These are phyloP conservation scores for Acanthis flammea DNA, from an alignment of 2,797 vertebrate species.

Conservation along the genomic window DNA sequence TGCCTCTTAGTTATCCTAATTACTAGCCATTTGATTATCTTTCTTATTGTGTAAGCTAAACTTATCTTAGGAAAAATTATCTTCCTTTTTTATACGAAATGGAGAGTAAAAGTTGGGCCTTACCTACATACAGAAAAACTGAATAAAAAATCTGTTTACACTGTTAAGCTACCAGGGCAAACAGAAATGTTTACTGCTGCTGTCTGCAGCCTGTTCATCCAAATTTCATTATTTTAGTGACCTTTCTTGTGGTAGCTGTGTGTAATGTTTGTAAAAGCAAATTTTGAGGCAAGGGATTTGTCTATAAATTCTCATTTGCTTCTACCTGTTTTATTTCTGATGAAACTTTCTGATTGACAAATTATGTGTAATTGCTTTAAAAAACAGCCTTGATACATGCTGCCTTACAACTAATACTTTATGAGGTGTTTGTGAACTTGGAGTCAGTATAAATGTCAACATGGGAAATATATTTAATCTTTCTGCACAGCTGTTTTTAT, in stretches of 20 bases:
- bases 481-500: conserved; percentile 44
- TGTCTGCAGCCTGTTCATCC: neutral
- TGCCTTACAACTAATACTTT: conserved; percentile 4
- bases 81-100: neutral
- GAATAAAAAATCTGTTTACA: neutral
- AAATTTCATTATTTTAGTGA: neutral
- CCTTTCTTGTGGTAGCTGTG: neutral
- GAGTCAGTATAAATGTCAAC: conserved; percentile 7
- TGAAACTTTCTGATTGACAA: neutral
- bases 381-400: neutral
- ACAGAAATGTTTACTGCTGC: neutral
- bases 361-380: neutral
- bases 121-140: neutral
- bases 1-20: neutral
- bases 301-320: conserved; percentile 23
- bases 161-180: neutral
- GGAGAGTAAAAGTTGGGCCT: neutral
- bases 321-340: conserved; percentile 12
- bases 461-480: conserved; percentile 32
- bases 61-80: neutral
- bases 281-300: neutral
- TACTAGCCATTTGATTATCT: neutral
- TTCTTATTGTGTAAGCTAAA: neutral
- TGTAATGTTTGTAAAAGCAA: neutral
- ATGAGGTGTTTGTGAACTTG: conserved; percentile 16